Evolutionary conservation across 2,113 vertebrate genomes (phyloP), one percentile per base, ranked within the genome.

Genomic region (Notarius quadriscutis): DNA sequence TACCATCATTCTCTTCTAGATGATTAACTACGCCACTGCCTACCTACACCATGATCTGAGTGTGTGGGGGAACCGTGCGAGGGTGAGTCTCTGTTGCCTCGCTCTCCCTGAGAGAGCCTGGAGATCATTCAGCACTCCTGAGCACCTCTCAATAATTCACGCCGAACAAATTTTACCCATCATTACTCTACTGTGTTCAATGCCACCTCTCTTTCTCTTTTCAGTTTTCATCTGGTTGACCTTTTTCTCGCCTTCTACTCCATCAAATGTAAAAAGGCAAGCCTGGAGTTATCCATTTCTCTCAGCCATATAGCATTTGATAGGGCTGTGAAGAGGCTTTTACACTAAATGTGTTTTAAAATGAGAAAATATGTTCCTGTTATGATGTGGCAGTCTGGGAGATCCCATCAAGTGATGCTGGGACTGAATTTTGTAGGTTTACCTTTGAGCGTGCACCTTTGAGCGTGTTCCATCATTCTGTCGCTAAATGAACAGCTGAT

Each of bases 1-100:
- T 92, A 93, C 93, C 93, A 95, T 96, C 93, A 94, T 93, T 94
- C 95, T 95, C 88, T 96, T 96, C 92, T 95, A 95, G 92, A 95
- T 96, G 96, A 94, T 96, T 92, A 95, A 96, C 92, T 94, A 93
- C 91, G 94, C 95, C 0, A 79, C 89, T 67, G 95, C 91, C 83
- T 96, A 95, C 91, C 84, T 96, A 90, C 96, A 95, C 94, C 95
- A 95, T 50, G 92, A 96, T 93, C 93, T 95, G 67, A 91, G 89
- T 5, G 62, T 96, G 83, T 95, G 96, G 86, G 94, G 50, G 0
- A 93, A 90, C 90, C 83, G 51, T 4, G 93, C 91, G 81, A 93
- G 93, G 95, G 95, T 95, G 92, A 15, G 65, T 4, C 41, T 86
- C 50, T 18, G 62, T 14, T 53, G 48, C 50, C 63, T 34, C 17